These are phyloP conservation scores for Drosophila suboccidentalis DNA, from an alignment of 2,888 invertebrate genomes.

Conservation along the genomic window DNA sequence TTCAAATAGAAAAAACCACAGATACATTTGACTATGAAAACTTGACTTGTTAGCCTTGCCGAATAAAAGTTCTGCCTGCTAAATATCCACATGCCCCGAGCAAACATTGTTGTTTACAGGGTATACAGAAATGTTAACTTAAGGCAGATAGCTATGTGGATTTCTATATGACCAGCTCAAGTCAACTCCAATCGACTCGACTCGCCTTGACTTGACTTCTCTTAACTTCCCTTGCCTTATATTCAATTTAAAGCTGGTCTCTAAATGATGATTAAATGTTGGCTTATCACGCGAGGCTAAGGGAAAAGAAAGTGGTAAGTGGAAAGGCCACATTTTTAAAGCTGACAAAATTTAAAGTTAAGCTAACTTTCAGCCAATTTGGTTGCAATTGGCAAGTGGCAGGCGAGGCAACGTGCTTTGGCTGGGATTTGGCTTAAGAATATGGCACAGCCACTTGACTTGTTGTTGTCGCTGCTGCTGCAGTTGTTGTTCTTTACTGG, in stretches of 20 bases:
- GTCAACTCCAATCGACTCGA: conserved; percentile 31
- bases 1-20: neutral
- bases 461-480: conserved; percentile 41
- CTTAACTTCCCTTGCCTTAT: conserved; percentile 1
- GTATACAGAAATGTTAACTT: conserved; percentile 30
- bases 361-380: conserved; percentile 60
- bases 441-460: conserved; percentile 78
- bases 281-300: conserved; percentile 15
- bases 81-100: neutral
- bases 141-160: conserved; percentile 52
- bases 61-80: neutral
- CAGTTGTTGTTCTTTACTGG: conserved; percentile 31
- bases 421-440: conserved; percentile 65
- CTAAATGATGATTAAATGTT: conserved; percentile 48
- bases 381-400: conserved; percentile 35
- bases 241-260: conserved; percentile 39
- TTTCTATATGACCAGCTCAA: conserved; percentile 65
- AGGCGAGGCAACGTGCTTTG: conserved; percentile 30
- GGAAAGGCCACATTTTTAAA: conserved; percentile 21
- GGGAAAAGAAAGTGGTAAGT: neutral
- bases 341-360: conserved; percentile 16
- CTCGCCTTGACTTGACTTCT: neutral
- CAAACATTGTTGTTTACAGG: conserved; percentile 4
- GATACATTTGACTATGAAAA: neutral
- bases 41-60: neutral